Evolutionary conservation across 2,888 invertebrate species (phyloP).

Genomic region (Hyles lineata): DNA sequence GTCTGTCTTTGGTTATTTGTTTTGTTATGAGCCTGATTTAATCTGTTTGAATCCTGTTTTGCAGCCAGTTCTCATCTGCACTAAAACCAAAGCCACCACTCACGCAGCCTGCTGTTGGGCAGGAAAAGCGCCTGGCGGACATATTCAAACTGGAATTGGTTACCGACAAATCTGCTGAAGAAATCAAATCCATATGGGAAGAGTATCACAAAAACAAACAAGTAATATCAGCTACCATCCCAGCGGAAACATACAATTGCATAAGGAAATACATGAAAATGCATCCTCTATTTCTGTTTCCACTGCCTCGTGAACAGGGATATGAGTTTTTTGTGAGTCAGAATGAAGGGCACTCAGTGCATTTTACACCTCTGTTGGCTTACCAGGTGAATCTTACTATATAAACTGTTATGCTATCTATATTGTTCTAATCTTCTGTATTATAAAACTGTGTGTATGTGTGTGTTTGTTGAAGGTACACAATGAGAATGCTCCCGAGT

Average conservation of each 20-base stretch:
- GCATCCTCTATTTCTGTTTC: slow-evolving; percentile 90
- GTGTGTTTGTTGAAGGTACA: slow-evolving; percentile 86
- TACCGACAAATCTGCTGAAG: slow-evolving; percentile 87
- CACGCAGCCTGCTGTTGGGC: slow-evolving; percentile 43
- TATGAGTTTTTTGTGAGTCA: slow-evolving; percentile 94
- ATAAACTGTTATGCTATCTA: background rate
- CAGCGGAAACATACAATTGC: slow-evolving; percentile 83
- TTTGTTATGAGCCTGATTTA: background rate
- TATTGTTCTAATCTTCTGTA: background rate
- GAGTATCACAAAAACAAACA: slow-evolving; percentile 92
- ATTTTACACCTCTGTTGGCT: slow-evolving; percentile 93
- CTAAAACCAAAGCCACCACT: slow-evolving; percentile 86
- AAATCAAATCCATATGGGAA: slow-evolving; percentile 91
- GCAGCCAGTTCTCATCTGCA: slow-evolving; percentile 86
- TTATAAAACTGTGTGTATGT: no score
- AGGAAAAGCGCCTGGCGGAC: slow-evolving; percentile 84
- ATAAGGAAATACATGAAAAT: slow-evolving; percentile 84
- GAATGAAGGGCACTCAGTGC: slow-evolving; percentile 88
- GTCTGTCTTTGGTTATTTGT: background rate
- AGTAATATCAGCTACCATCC: slow-evolving; percentile 90
- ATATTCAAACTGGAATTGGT: slow-evolving; percentile 92
- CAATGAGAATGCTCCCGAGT: slow-evolving; percentile 95
- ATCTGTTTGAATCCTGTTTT: background rate
- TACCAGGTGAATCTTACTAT: slow-evolving; percentile 86
- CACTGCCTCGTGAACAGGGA: slow-evolving; percentile 92